These are phyloP conservation scores for Macrobrachium rosenbergii DNA, from an alignment of 1,140 invertebrate species.

Conservation along the genomic window DNA sequence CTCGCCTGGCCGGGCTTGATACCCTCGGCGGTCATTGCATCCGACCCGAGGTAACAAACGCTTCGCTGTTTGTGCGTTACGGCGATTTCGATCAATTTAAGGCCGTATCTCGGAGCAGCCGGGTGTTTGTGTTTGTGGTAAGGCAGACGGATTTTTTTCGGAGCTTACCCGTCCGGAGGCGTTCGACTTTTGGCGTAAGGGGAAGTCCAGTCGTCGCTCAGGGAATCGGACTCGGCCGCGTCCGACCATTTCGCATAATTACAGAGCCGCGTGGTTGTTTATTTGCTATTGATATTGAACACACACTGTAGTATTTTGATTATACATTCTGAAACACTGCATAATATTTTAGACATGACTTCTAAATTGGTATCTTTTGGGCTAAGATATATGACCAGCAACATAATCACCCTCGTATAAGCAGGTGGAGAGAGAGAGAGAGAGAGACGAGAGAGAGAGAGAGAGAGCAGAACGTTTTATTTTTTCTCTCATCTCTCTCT, in stretches of 20 bases:
- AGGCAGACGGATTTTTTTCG: too few relatives aligned
- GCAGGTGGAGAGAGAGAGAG: background rate
- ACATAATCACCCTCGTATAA: conserved; percentile 31
- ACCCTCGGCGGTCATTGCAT: too few relatives aligned
- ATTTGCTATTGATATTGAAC: conserved; percentile 63
- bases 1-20: too few relatives aligned
- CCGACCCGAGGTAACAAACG: too few relatives aligned
- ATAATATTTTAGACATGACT: conserved; percentile 62
- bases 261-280: conserved; percentile 55
- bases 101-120: too few relatives aligned
- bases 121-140: too few relatives aligned
- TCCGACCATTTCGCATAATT: conserved; percentile 60
- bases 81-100: too few relatives aligned
- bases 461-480: background rate
- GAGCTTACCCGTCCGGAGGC: too few relatives aligned
- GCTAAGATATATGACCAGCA: conserved; percentile 38
- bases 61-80: too few relatives aligned
- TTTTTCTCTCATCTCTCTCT: too few relatives aligned
- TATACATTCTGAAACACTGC: conserved; percentile 58
- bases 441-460: background rate
- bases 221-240: conserved; percentile 38
- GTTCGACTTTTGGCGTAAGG: too few relatives aligned
- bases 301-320: conserved; percentile 63
- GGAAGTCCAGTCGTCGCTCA: background rate
- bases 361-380: conserved; percentile 57